Percentiles rank a stretch among this genome's conserved stretches.
These are phyloP conservation scores for Drosophila cardini DNA, from an alignment of 1,140 invertebrate genomes.

Conservation along the genomic window DNA sequence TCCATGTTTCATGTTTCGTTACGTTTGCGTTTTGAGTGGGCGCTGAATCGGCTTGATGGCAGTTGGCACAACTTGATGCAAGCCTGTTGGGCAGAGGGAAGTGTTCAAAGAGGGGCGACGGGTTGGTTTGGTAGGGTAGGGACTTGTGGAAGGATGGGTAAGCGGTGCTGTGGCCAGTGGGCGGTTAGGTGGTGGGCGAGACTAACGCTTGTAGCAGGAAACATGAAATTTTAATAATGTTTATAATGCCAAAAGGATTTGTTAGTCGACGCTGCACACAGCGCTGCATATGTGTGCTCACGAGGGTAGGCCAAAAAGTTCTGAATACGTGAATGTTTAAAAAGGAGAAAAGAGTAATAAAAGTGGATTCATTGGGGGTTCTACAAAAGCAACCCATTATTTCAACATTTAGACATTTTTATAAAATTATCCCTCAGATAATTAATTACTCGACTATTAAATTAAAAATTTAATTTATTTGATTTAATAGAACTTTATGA, in stretches of 20 bases:
- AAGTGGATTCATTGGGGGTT: too few relatives aligned
- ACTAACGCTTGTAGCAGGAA: slow-evolving; percentile 74
- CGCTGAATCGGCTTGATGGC: slow-evolving; percentile 37
- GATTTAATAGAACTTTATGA: too few relatives aligned
- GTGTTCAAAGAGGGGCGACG: background rate
- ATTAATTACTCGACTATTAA: too few relatives aligned
- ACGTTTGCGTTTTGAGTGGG: slow-evolving; percentile 76
- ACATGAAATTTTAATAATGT: slow-evolving; percentile 84
- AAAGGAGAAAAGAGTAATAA: too few relatives aligned
- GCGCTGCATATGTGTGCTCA: slow-evolving; percentile 50
- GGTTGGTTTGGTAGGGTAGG: background rate
- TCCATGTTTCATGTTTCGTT: slow-evolving; percentile 76
- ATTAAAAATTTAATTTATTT: too few relatives aligned
- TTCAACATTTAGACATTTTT: too few relatives aligned
- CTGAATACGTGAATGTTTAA: background rate
- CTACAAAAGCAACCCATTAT: too few relatives aligned
- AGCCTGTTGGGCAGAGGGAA: background rate
- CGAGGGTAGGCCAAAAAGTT: slow-evolving; percentile 27
- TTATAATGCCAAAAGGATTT: slow-evolving; percentile 84
- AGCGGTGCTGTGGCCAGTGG: background rate
- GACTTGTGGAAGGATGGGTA: background rate
- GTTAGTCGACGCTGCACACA: slow-evolving; percentile 77
- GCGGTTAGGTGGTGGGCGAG: slow-evolving; percentile 27
- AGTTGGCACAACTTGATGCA: background rate
- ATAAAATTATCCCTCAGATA: too few relatives aligned